Conservation (phyloP, 2,888 invertebrate genomes). For the Anthoptus insignis region DNA sequence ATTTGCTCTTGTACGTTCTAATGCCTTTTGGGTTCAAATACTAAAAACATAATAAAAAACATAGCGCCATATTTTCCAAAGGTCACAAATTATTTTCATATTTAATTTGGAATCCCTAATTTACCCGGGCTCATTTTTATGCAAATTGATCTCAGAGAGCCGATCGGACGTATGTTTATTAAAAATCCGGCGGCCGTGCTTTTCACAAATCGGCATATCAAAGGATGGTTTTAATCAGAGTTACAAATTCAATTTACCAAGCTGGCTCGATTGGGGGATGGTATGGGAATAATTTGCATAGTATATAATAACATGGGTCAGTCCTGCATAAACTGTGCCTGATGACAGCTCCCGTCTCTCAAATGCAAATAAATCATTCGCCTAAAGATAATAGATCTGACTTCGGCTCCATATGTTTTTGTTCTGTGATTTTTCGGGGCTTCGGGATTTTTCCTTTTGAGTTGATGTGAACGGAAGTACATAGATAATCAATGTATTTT, state of each 20-base stretch:
- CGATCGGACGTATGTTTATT: conserved; percentile 50
- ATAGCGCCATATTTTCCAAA: not conserved
- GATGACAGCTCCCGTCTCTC: conserved; percentile 77
- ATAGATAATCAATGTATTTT: too few species aligned
- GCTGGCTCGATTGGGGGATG: conserved; percentile 73
- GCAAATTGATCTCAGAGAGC: conserved; percentile 29
- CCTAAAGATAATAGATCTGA: conserved; percentile 52
- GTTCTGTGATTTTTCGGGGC: conserved; percentile 15
- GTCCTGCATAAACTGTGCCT: conserved; percentile 76
- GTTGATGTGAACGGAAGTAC: too few species aligned
- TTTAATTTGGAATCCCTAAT: conserved; percentile 7
- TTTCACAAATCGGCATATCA: conserved; percentile 66
- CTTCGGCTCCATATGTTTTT: conserved; percentile 29
- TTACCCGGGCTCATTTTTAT: conserved; percentile 15
- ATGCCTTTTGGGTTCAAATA: too few species aligned
- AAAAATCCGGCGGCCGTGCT: conserved; percentile 45
- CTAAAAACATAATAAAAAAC: not conserved
- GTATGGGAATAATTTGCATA: conserved; percentile 85
- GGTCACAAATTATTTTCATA: not conserved
- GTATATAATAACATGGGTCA: conserved; percentile 85
- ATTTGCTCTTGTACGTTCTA: too few species aligned
- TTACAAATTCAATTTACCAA: conserved; percentile 83
- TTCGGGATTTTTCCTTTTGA: not conserved
- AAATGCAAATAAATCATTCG: conserved; percentile 68
- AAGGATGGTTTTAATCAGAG: conserved; percentile 80